phyloP scores from a whole-genome alignment of 2,797 vertebrate genomes.

The Salmo trutta region DNA sequence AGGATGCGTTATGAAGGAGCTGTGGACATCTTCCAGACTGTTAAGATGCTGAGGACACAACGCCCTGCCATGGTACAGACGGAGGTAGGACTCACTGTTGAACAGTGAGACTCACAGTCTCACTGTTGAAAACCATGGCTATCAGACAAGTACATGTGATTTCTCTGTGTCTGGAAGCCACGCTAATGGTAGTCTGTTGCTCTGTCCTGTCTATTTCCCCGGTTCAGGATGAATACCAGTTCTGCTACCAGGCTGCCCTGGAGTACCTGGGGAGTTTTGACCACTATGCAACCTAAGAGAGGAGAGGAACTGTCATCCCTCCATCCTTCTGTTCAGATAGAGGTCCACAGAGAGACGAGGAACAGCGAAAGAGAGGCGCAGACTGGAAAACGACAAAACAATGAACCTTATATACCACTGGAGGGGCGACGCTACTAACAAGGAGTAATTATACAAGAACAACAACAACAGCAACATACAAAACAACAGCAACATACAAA shows the following conservation, averaged over 20 bases:
- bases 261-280: conserved; percentile 99
- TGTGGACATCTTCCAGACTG: conserved; percentile 99
- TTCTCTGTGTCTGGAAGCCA: no score
- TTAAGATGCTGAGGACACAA: conserved; percentile 98
- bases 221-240: conserved; percentile 95
- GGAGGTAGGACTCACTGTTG: conserved; percentile 84
- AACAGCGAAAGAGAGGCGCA: conserved; percentile 1
- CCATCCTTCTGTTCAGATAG: conserved; percentile 53
- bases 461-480: neutral
- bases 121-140: no score
- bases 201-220: conserved; percentile 1
- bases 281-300: conserved; percentile 98
- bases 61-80: conserved; percentile 98
- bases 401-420: conserved; percentile 33
- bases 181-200: no score
- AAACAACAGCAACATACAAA: conserved; percentile 21
- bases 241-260: conserved; percentile 96
- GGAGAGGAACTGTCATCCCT: conserved; percentile 62
- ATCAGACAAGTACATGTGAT: no score
- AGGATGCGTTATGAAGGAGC: conserved; percentile 97
- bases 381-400: conserved; percentile 39
- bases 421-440: conserved; percentile 54
- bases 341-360: conserved; percentile 28
- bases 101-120: no score
- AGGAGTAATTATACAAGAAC: conserved; percentile 52